Percentiles rank a stretch among this genome's conserved stretches.
Conservation (phyloP, 92 coral and sea anemone genomes). For the Montipora capitata region DNA sequence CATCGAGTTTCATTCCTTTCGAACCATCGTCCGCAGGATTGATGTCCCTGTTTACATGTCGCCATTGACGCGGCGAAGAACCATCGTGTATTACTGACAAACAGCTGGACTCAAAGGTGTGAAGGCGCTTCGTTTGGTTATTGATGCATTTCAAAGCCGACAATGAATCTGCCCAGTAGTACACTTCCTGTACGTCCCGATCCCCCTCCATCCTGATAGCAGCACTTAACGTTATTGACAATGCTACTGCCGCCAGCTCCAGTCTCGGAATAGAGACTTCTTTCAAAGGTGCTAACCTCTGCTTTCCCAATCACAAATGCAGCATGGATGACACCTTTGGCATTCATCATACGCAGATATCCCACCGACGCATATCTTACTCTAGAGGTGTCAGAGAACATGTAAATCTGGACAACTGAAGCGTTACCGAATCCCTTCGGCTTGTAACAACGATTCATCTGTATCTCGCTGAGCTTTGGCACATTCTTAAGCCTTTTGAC, state of each 20-base stretch:
- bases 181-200: constrained; percentile 34
- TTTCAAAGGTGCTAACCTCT: constrained; percentile 41
- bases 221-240: constrained; percentile 46
- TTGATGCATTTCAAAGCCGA: constrained; percentile 62
- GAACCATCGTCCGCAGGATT: constrained; percentile 78
- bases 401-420: constrained; percentile 19
- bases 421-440: constrained; percentile 39
- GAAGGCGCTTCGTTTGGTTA: constrained; percentile 46
- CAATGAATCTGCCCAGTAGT: constrained; percentile 71
- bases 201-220: constrained; percentile 52
- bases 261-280: constrained; percentile 70
- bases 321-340: constrained; percentile 19
- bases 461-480: constrained; percentile 6
- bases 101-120: constrained; percentile 79
- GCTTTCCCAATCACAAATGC: constrained; percentile 59
- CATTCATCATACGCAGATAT: constrained; percentile 50
- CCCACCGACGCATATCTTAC: constrained; percentile 61
- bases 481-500: constrained; percentile 38
- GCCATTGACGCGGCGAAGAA: constrained; percentile 55
- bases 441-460: constrained; percentile 39
- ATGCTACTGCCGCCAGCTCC: constrained; percentile 39
- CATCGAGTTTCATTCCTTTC: constrained; percentile 68
- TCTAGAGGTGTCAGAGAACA: constrained; percentile 57
- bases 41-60: constrained; percentile 54
- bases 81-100: constrained; percentile 68